These are phyloP conservation scores for Peucedramus taeniatus DNA, from an alignment of 2,113 vertebrate species.

Conservation along the genomic window DNA sequence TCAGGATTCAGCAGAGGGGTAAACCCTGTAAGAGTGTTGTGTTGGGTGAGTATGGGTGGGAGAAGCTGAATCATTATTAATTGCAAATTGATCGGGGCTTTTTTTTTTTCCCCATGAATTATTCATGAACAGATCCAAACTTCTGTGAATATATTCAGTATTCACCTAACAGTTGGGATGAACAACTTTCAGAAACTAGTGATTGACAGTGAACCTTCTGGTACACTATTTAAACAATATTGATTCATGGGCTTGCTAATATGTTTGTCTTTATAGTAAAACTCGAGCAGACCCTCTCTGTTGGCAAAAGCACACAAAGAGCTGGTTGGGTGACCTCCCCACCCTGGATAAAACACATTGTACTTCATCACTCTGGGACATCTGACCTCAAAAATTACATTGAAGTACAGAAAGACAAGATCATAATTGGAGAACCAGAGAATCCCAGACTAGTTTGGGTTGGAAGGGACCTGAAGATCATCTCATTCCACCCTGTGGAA, in stretches of 20 bases:
- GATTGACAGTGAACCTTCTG: slow-evolving; percentile 67
- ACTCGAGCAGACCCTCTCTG: slow-evolving; percentile 26
- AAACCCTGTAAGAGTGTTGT: background rate
- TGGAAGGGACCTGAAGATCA: background rate
- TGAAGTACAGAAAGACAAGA: background rate
- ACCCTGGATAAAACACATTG: background rate
- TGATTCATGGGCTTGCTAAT: slow-evolving; percentile 50
- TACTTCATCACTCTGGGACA: background rate
- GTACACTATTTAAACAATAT: slow-evolving; percentile 65
- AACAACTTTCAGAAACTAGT: slow-evolving; percentile 66
- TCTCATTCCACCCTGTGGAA: too few species aligned
- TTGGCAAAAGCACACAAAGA: slow-evolving; percentile 6
- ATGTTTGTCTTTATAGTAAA: slow-evolving; percentile 20
- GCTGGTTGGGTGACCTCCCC: background rate
- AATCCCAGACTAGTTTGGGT: background rate
- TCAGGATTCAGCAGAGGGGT: background rate
- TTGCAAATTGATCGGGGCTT: slow-evolving; percentile 41
- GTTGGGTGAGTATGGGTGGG: background rate
- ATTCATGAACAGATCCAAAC: slow-evolving; percentile 67
- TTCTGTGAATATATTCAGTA: slow-evolving; percentile 62
- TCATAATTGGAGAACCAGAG: background rate
- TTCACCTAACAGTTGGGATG: slow-evolving; percentile 68
- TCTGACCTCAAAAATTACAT: background rate
- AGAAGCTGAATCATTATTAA: slow-evolving; percentile 64
- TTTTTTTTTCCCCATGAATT: background rate